phyloP scores from a whole-genome alignment of 2,888 invertebrate genomes.

The Apoda limacodes region DNA sequence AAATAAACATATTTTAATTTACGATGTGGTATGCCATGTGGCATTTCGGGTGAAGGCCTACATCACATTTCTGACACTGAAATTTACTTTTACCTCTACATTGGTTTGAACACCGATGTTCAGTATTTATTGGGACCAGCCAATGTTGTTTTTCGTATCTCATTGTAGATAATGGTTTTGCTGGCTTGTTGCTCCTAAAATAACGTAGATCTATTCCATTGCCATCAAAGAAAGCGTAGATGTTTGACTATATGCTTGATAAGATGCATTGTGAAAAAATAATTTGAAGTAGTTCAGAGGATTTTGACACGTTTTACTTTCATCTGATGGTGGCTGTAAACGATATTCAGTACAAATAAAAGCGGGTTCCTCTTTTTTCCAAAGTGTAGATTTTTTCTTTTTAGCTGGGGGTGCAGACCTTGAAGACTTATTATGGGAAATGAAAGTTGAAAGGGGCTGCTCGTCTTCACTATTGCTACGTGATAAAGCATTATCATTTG shows the following conservation, averaged over 20 bases:
- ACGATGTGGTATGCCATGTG: slow-evolving; percentile 8
- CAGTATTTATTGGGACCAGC: slow-evolving; percentile 8
- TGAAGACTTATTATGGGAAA: slow-evolving; percentile 10
- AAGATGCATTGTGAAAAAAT: slow-evolving; percentile 10
- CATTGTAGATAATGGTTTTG: too few species aligned
- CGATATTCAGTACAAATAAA: slow-evolving; percentile 12
- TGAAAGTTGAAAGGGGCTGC: slow-evolving; percentile 14
- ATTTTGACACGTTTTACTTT: too few species aligned
- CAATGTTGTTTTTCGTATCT: slow-evolving; percentile 7
- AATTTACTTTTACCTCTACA: too few species aligned
- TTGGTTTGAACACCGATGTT: slow-evolving; percentile 10
- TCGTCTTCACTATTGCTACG: slow-evolving; percentile 14
- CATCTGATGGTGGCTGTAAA: slow-evolving; percentile 13
- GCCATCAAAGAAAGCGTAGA: slow-evolving; percentile 8
- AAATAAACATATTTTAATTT: slow-evolving; percentile 5
- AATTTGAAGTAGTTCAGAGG: slow-evolving; percentile 9
- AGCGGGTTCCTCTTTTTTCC: slow-evolving; percentile 13
- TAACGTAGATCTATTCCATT: slow-evolving; percentile 8
- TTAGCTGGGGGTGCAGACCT: slow-evolving; percentile 13
- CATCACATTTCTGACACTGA: too few species aligned
- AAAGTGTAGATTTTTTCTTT: slow-evolving; percentile 13
- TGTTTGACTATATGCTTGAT: slow-evolving; percentile 10
- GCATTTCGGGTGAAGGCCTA: too few species aligned
- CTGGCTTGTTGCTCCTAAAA: too few species aligned
- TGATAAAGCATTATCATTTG: slow-evolving; percentile 7